These are phyloP conservation scores for Oryctolagus cuniculus DNA, from an alignment of 2,113 vertebrate species.

Conservation along the genomic window mOryCun1.1 NC_091442.1:101587501-101588000, in stretches of 20 bases:
- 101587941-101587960: too few relatives aligned
- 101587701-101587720: neutral
- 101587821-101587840: too few relatives aligned
- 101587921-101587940: too few relatives aligned
- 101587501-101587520: neutral
- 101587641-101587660: slow-evolving; percentile 31
- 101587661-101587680: slow-evolving; percentile 40
- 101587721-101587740: slow-evolving; percentile 1
- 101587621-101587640: neutral
- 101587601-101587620: neutral
- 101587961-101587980: too few relatives aligned
- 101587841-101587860: too few relatives aligned
- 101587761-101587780: neutral
- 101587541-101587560: neutral
- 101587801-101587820: too few relatives aligned
- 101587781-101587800: neutral
- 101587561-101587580: neutral
- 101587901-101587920: too few relatives aligned
- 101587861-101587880: too few relatives aligned
- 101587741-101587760: slow-evolving; percentile 23
- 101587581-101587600: neutral
- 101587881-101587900: too few relatives aligned
- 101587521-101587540: slow-evolving; percentile 20
- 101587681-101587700: slow-evolving; percentile 42
- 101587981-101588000: too few relatives aligned